Base-by-base conservation (phyloP, 35 echinoderm and acorn worm species). In the Apostichopus californicus region DNA sequence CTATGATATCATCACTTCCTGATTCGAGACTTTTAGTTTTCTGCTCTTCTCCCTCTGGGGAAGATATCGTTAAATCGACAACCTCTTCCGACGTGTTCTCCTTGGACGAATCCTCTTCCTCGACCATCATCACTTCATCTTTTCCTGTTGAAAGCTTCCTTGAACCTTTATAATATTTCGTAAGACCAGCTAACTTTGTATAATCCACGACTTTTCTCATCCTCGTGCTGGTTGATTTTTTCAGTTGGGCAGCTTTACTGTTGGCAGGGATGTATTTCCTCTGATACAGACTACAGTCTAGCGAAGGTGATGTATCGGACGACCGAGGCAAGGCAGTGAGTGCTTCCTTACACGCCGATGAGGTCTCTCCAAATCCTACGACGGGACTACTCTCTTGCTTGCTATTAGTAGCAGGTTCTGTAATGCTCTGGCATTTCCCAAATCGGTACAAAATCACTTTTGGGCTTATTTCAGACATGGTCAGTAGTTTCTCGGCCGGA, bases 251-350 rank as follows among this genome's bases (percentile, higher is more conserved):
- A 66, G 86, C 15, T 72, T 89, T 89, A 20, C 9, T 68, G 86
- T 89, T 73, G 81, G 81, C 81, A 8, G 81, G 81, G 1, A 85
- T 60, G n/a, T 85, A 85, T 20, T n/a, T 85, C 81, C 24, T 85
- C 56, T 85, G 81, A 54, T 85, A 55, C 15, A 59, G 0, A 60
- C 3, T 21, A 85, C 81, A n/a, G 7, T 60, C 55, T 85, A 58
- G 15, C 12, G 58, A 58, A 24, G 81, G 81, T 20, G 81, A 85
- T 3, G n/a, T 52, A 85, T n/a, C 8, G 3, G 15, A 54, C 1
- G 17, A 6, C 21, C 7, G 54, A 23, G 52, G 9, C 15, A 58
- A n/a, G 81, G 55, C 56, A 58, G 55, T 12, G 54, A 59, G 17
- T 55, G 24, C 6, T 58, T 58, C 13, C 15, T 58, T n/a, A 20